phyloP scores from a whole-genome alignment of 2,113 vertebrate species.

The Megaptera novaeangliae region DNA sequence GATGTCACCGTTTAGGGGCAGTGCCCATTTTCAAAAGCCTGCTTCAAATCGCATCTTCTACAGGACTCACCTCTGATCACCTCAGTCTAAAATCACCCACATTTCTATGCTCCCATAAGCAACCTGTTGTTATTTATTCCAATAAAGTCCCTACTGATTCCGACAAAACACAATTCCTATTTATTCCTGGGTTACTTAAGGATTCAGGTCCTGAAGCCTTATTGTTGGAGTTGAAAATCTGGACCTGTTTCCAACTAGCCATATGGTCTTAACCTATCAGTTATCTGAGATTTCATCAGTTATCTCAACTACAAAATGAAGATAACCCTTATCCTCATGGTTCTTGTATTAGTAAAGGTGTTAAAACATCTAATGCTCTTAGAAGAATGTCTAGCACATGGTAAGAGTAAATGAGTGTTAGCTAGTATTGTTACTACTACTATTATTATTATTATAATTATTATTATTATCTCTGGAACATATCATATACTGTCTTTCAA shows the following conservation, averaged over 20 bases:
- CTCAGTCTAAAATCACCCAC: neutral
- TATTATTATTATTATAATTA: neutral
- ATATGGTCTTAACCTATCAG: neutral
- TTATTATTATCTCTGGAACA: neutral
- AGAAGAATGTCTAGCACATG: neutral
- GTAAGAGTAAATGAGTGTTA: neutral
- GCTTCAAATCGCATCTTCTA: neutral
- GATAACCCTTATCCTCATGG: neutral
- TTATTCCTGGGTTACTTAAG: neutral
- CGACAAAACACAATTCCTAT: neutral
- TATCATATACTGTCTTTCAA: neutral
- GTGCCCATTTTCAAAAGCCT: neutral
- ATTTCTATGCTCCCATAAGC: neutral
- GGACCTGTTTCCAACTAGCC: neutral
- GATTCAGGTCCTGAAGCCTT: neutral
- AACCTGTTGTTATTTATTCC: neutral
- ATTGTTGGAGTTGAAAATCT: neutral
- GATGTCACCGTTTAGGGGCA: neutral
- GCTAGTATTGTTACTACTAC: neutral
- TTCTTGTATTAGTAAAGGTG: neutral
- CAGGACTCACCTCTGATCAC: neutral
- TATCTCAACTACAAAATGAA: neutral
- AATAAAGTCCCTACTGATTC: neutral
- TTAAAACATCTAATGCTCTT: neutral
- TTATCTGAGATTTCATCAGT: neutral